Evolutionary conservation across 2,113 vertebrate genomes (phyloP).

Genomic region (Mionectes macconnelli): DNA sequence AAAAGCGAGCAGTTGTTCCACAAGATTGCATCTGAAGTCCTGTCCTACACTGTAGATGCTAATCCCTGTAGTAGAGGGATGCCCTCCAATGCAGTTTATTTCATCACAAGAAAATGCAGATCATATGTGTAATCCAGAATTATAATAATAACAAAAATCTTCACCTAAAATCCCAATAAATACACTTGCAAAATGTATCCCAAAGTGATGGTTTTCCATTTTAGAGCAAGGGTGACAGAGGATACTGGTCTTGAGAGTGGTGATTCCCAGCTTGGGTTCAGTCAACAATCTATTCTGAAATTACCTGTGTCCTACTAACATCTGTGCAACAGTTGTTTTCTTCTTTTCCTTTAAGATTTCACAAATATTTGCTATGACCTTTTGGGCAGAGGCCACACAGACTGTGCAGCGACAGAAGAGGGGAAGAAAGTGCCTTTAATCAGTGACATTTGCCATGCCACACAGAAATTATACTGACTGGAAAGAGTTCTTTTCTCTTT

Average conservation of each 20-base stretch:
- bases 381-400: background rate
- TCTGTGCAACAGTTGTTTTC: background rate
- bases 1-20: background rate
- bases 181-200: background rate
- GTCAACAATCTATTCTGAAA: background rate
- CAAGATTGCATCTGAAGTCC: background rate
- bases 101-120: background rate
- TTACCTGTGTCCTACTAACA: background rate
- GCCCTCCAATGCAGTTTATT: background rate
- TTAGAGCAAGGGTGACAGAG: background rate
- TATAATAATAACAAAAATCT: background rate
- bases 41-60: background rate
- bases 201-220: background rate
- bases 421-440: background rate
- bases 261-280: background rate
- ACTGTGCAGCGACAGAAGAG: background rate
- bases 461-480: background rate
- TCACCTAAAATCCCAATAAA: background rate
- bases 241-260: background rate
- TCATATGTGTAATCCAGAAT: background rate
- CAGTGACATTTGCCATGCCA: background rate
- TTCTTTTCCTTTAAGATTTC: background rate
- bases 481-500: background rate
- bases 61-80: accelerated
- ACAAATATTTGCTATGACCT: background rate